Base-by-base conservation (phyloP, 1,140 invertebrate genomes). In the Polypedilum pembai region DNA sequence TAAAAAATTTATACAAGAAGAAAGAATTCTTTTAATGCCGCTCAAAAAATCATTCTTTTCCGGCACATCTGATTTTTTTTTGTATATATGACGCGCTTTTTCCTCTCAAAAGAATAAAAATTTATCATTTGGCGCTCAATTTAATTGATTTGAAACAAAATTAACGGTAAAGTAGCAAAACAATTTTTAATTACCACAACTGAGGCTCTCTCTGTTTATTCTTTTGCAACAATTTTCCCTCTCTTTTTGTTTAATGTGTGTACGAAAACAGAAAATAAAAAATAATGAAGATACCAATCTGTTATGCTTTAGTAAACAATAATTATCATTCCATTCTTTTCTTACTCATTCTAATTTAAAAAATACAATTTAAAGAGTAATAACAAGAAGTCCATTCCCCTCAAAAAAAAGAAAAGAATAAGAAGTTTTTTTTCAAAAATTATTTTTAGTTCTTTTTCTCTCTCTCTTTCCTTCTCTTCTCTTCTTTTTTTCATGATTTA, bases 291-390 rank as follows among this genome's bases (percentile, higher is more conserved):
- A 56, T 56, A 56, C 45, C 8, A 56, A 56, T 56, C 45, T 69
- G 65, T 69, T 69, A 18, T 69, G 65, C 65, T 69, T 69, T 69
- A 69, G 65, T 69, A 69, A 69, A 69, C 65, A 69, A 69, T 69
- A 69, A 69, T 69, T 69, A 69, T 69, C 65, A 69, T 69, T 56
- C 45, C 45, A 56, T n/a, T 15, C 8, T 56, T 56, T 56, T 56
- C 12, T 56, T 56, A 56, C 45, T 56, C 45, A n/a, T 56, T 56
- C 45, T 56, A 56, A 56, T 56, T 56, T 56, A 15, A 56, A 33
- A 33, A 1, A 33, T 33, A 33, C 24, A 33, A 33, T 33, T 33
- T 33, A 33, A 33, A 33, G 24, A 33, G 24, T 33, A 33, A 33
- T 33, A 33, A 33, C 24, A 33, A 33, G 24, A 33, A 33, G 24